phyloP scores from a whole-genome alignment of 2,888 invertebrate species.

The Dyspetes luteomarginatus region DNA sequence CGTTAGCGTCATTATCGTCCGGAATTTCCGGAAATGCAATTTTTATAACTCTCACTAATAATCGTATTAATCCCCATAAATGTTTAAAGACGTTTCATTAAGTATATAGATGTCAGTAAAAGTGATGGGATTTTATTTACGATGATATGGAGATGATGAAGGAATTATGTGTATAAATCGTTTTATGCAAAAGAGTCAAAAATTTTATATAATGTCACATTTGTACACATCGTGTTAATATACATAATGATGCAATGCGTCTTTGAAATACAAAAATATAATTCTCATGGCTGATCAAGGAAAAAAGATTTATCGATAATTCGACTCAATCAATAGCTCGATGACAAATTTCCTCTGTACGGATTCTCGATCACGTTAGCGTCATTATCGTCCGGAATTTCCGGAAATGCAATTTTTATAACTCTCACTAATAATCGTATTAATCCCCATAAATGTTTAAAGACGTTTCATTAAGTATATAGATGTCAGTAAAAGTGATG shows the following conservation, averaged over 20 bases:
- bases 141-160: not conserved
- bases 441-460: not conserved
- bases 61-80: slow-evolving; percentile 8
- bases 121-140: not conserved
- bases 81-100: not conserved
- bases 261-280: no score
- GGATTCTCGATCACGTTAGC: slow-evolving; percentile 1
- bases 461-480: not conserved
- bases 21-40: not conserved
- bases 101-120: not conserved
- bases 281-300: not conserved
- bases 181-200: not conserved
- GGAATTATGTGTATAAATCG: not conserved
- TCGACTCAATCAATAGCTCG: not conserved
- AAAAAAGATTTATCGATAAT: not conserved
- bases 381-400: not conserved
- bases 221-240: no score
- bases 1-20: not conserved
- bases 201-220: not conserved
- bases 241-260: no score
- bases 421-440: no score
- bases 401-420: no score
- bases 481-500: slow-evolving; percentile 1
- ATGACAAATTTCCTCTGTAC: slow-evolving; percentile 40
- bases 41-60: no score